Evolutionary conservation across 2,797 vertebrate species (phyloP), one percentile per base, ranked within the genome.

Genomic region (Octomys mimax): DNA sequence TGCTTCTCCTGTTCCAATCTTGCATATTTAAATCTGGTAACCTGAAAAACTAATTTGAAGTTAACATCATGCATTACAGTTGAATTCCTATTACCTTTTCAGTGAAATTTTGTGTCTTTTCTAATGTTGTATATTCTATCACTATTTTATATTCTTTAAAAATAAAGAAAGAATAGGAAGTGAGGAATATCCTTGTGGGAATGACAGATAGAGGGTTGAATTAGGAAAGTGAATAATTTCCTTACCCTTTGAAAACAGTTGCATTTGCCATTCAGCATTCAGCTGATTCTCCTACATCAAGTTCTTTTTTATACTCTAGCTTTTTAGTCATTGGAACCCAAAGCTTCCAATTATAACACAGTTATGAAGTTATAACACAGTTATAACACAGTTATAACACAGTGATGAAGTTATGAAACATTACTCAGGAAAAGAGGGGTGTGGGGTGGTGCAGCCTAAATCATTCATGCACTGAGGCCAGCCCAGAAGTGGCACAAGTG

Each of bases 221-320:
- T n/a, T 61, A 52, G 66, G 71, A 88, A n/a, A 33, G 31, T 36
- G 10, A 12, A 24, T 80, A 68, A 85, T 84, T 85, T 31, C 24
- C 28, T 36, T 81, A 81, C 84, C 75, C 26, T 61, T 57, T 46
- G 39, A 94, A 31, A 85, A 3, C 16, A 64, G n/a, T 46, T 86
- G 39, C 49, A 71, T 70, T 94, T 89, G 94, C 16, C 73, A 78
- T 31, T 62, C 80, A 64, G 8, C 24, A 89, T 95, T 80, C 80
- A 66, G 91, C 12, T 93, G 33, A 31, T 22, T 77, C 57, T 70
- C 11, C 28, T 33, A 18, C 46, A 26, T 33, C 59, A 12, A 54
- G 42, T 73, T 80, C 87, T 93, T 28, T 28, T 85, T 42, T 61
- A 7, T 80, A 85, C 13, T 22, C 26, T 52, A 62, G 80, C 2